phyloP scores from a whole-genome alignment of 2,888 invertebrate species.

The Tachina fera region DNA sequence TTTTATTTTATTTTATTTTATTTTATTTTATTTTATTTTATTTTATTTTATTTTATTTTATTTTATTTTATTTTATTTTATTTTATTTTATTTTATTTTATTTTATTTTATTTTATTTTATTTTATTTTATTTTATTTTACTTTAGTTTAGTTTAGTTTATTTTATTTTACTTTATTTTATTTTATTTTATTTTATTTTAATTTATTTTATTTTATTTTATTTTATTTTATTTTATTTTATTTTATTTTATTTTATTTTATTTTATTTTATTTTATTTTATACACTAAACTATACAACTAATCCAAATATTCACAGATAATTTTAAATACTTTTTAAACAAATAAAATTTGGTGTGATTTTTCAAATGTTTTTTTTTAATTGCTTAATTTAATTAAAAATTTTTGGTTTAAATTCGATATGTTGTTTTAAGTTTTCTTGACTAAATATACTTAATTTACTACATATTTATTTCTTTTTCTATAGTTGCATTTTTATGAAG shows the following conservation, averaged over 20 bases:
- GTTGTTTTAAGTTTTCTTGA: constrained; percentile 72
- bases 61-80: background rate
- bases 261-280: constrained; percentile 36
- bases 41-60: too few relatives aligned
- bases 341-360: constrained; percentile 4
- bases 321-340: constrained; percentile 24
- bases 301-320: constrained; percentile 33
- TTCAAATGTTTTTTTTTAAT: background rate
- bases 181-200: too few relatives aligned
- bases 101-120: constrained; percentile 44
- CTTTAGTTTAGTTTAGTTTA: too few relatives aligned
- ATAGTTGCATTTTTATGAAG: background rate
- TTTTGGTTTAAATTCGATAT: constrained; percentile 81
- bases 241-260: constrained; percentile 52
- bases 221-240: constrained; percentile 4
- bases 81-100: constrained; percentile 50
- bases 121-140: background rate
- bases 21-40: too few relatives aligned
- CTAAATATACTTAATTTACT: background rate
- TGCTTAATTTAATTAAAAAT: constrained; percentile 43
- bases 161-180: too few relatives aligned
- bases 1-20: too few relatives aligned
- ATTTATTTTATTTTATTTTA: too few relatives aligned
- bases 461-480: constrained; percentile 26
- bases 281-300: constrained; percentile 45